Percentiles rank a stretch among this genome's conserved stretches.
phyloP scores from a whole-genome alignment of 2,113 vertebrate genomes.

The Clarias macrocephalus region DNA sequence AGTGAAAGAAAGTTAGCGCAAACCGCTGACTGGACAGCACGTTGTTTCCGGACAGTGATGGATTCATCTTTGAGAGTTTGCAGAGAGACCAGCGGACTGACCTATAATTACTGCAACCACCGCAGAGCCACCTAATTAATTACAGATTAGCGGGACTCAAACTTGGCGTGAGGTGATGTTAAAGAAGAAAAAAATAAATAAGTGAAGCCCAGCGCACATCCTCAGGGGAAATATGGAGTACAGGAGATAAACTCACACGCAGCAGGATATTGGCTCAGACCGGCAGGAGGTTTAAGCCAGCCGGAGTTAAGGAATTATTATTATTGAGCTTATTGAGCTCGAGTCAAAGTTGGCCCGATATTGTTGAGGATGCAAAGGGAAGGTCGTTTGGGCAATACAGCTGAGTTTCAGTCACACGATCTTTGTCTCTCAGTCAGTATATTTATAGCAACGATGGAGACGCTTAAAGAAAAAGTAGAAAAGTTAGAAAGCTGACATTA shows the following conservation, averaged over 20 bases:
- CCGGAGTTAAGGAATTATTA: constrained; percentile 46
- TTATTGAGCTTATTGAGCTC: constrained; percentile 42
- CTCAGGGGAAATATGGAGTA: background rate
- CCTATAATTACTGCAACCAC: constrained; percentile 45
- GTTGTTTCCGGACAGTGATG: constrained; percentile 33
- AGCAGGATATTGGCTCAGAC: constrained; percentile 30
- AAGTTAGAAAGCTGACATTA: background rate
- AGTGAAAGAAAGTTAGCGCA: constrained; percentile 35
- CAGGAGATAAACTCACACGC: constrained; percentile 46
- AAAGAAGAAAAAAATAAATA: constrained; percentile 16
- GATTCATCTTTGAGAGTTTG: constrained; percentile 49
- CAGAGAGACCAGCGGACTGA: constrained; percentile 55
- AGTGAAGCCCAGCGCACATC: constrained; percentile 17
- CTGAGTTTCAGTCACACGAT: background rate
- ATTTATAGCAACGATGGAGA: background rate
- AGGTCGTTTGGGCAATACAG: constrained; percentile 31
- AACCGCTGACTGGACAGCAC: constrained; percentile 29
- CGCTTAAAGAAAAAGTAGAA: background rate
- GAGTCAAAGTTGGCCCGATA: constrained; percentile 34
- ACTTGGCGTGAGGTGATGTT: constrained; percentile 33
- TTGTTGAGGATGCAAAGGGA: constrained; percentile 36
- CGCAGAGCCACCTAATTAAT: constrained; percentile 57
- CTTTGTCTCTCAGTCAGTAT: background rate
- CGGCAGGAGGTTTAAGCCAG: constrained; percentile 31
- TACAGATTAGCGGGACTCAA: constrained; percentile 50